phyloP scores from a whole-genome alignment of 2,888 invertebrate genomes.

The Gonocerus acuteangulatus region DNA sequence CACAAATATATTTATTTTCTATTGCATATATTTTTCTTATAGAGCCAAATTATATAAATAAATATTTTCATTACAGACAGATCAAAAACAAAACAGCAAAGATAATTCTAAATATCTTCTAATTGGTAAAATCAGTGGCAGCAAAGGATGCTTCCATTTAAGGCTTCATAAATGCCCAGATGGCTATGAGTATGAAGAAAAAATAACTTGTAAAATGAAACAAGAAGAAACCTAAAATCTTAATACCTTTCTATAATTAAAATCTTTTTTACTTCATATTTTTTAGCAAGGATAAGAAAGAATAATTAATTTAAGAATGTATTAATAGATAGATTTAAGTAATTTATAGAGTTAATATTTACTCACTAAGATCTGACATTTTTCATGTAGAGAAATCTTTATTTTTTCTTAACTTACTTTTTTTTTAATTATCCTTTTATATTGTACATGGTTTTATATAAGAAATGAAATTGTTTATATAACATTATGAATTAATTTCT shows the following conservation, averaged over 20 bases:
- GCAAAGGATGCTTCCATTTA: constrained; percentile 4
- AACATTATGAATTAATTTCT: no score
- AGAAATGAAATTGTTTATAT: no score
- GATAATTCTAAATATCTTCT: neutral
- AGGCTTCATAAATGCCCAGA: neutral
- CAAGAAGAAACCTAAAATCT: neutral
- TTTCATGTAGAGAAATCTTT: no score
- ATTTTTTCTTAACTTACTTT: no score
- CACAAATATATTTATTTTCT: neutral
- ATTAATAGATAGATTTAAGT: no score
- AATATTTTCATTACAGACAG: neutral
- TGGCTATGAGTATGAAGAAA: constrained; percentile 2
- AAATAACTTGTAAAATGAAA: neutral
- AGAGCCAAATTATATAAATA: neutral
- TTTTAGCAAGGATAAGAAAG: no score
- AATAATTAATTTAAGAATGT: no score
- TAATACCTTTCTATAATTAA: neutral
- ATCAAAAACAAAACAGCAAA: neutral
- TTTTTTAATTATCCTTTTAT: no score
- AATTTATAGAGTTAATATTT: no score
- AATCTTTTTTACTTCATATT: no score
- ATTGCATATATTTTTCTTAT: neutral
- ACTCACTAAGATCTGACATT: no score
- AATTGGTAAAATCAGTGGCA: constrained; percentile 5
- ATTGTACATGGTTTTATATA: no score